phyloP scores from a whole-genome alignment of 1,140 invertebrate genomes.

The Augochlora pura region DNA sequence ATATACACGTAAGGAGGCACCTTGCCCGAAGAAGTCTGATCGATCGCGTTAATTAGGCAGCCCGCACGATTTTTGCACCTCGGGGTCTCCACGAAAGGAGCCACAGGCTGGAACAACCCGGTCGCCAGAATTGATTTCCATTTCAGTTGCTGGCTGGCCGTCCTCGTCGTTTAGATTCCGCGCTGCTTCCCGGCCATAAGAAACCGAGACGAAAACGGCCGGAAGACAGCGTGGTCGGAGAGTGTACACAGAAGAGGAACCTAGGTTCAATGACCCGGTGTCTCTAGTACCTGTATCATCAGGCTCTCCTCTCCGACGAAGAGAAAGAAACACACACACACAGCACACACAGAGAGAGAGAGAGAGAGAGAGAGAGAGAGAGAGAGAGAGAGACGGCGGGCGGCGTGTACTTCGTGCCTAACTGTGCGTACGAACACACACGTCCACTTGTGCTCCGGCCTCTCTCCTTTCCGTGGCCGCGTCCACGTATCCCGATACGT shows the following conservation, averaged over 20 bases:
- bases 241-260: slow-evolving; percentile 50
- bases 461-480: not conserved
- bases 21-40: too few species aligned
- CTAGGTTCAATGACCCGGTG: slow-evolving; percentile 56
- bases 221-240: slow-evolving; percentile 48
- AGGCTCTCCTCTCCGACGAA: slow-evolving; percentile 32
- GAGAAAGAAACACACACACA: slow-evolving; percentile 6
- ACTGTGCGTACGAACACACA: slow-evolving; percentile 47
- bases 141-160: not conserved
- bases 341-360: too few species aligned
- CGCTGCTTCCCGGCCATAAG: slow-evolving; percentile 39
- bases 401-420: slow-evolving; percentile 36
- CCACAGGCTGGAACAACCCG: too few species aligned
- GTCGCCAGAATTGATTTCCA: slow-evolving; percentile 11
- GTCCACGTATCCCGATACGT: slow-evolving; percentile 6
- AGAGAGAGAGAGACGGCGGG: not conserved
- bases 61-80: too few species aligned
- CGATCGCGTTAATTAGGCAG: too few species aligned
- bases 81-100: too few species aligned
- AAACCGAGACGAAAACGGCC: slow-evolving; percentile 59
- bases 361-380: too few species aligned
- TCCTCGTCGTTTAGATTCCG: slow-evolving; percentile 35
- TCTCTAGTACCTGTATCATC: slow-evolving; percentile 66
- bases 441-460: not conserved
- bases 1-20: too few species aligned